Percentiles rank a stretch among this genome's conserved stretches.
Evolutionary conservation across 2,797 vertebrate species (phyloP).

Genomic region (Gymnothorax javanicus): DNA sequence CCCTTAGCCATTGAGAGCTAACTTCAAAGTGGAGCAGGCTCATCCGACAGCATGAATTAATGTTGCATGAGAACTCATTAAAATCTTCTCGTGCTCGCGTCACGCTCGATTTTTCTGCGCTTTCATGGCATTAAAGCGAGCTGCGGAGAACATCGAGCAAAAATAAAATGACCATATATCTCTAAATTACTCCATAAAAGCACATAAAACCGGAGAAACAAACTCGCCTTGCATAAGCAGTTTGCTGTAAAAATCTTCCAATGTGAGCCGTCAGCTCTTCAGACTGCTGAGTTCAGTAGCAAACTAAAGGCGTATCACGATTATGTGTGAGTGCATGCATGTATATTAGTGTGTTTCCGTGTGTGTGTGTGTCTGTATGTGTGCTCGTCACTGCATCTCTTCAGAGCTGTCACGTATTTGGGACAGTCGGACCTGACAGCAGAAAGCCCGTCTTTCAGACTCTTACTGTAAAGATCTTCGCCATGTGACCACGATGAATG

Average conservation of each 20-base stretch:
- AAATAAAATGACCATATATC: not conserved
- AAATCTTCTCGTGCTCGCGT: constrained; percentile 36
- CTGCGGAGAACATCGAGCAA: constrained; percentile 44
- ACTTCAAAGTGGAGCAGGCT: constrained; percentile 60
- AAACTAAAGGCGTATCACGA: not conserved
- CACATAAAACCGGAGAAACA: not conserved
- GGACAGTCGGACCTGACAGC: not conserved
- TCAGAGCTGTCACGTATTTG: not conserved
- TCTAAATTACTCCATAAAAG: constrained; percentile 35
- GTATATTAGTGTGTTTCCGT: not conserved
- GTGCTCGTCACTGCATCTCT: not conserved
- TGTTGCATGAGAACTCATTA: constrained; percentile 50
- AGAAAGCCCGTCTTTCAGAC: not conserved
- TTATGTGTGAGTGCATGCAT: not conserved
- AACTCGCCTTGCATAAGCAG: not conserved
- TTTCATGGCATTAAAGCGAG: constrained; percentile 33
- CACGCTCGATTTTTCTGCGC: not conserved
- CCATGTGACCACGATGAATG: constrained; percentile 31
- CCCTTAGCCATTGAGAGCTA: constrained; percentile 57
- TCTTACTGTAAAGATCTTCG: not conserved
- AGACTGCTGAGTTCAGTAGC: not conserved
- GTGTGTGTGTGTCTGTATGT: not conserved
- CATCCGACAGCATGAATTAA: constrained; percentile 48
- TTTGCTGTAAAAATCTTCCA: not conserved
- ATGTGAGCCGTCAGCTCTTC: not conserved